A percentile compares a stretch with the other conserved stretches of the same genome.
Evolutionary conservation across 2,113 vertebrate genomes (phyloP).

Genomic region (Neolamprologus modestus): DNA sequence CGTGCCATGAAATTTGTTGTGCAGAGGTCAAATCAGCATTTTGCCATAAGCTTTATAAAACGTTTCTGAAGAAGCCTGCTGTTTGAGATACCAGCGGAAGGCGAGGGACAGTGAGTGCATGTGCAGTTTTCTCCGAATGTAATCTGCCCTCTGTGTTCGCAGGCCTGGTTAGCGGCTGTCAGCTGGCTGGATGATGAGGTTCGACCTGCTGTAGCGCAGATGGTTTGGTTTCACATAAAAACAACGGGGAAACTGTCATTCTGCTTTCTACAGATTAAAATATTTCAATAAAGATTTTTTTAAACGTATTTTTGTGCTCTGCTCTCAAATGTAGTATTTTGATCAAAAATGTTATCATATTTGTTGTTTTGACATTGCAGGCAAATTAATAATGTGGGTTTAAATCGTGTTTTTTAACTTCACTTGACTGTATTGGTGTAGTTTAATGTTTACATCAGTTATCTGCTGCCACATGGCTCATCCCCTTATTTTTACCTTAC

Average conservation of each 20-base stretch:
- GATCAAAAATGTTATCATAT: not conserved
- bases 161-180: slow-evolving; percentile 20
- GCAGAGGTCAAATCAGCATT: not conserved
- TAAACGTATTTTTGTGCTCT: not conserved
- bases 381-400: not conserved
- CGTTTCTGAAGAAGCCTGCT: not conserved
- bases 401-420: not conserved
- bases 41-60: not conserved
- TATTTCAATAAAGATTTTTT: slow-evolving; percentile 31
- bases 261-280: slow-evolving; percentile 14
- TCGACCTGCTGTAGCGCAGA: slow-evolving; percentile 26
- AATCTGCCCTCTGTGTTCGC: slow-evolving; percentile 17
- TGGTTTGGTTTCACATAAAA: slow-evolving; percentile 13
- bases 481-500: slow-evolving; percentile 26
- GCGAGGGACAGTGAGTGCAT: not conserved
- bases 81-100: not conserved
- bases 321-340: not conserved
- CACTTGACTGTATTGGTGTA: not conserved
- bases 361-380: not conserved
- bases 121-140: slow-evolving; percentile 21
- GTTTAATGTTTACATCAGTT: not conserved
- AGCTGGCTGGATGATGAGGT: slow-evolving; percentile 34
- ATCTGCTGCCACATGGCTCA: not conserved
- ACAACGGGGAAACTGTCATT: not conserved
- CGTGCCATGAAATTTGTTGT: not conserved